Percentiles rank a stretch among this genome's conserved stretches.
phyloP scores from a whole-genome alignment of 2,113 vertebrate genomes.

The Rutilus rutilus region DNA sequence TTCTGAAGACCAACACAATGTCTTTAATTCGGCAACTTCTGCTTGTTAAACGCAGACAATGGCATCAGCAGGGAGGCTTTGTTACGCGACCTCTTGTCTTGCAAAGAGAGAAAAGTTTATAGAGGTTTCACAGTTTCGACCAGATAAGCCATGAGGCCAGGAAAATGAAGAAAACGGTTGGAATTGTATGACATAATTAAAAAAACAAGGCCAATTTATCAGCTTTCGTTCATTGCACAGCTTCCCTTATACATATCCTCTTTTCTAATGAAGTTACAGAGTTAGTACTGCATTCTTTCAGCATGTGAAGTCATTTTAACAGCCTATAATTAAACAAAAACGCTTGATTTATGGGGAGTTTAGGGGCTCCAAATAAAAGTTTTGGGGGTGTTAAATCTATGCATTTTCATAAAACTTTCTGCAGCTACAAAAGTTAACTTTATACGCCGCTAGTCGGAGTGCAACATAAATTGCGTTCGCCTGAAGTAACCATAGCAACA shows the following conservation, averaged over 20 bases:
- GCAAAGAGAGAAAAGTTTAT: conserved; percentile 48
- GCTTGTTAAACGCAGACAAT: conserved; percentile 66
- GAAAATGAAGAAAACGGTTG: background rate
- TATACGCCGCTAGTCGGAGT: background rate
- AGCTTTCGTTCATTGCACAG: background rate
- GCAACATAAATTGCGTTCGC: background rate
- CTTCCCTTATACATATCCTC: background rate
- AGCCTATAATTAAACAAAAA: background rate
- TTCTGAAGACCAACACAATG: background rate
- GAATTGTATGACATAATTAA: background rate
- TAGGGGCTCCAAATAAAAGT: background rate
- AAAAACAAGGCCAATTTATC: background rate
- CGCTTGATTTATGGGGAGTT: background rate
- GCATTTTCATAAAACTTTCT: background rate
- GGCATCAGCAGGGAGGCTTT: conserved; percentile 66
- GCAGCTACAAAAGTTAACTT: background rate
- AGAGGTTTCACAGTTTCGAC: background rate
- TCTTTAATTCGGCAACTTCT: conserved; percentile 56
- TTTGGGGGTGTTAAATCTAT: background rate
- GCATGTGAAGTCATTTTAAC: background rate
- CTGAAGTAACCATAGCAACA: conserved; percentile 1
- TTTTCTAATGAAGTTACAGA: background rate
- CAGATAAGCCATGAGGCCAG: background rate
- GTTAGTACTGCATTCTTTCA: background rate
- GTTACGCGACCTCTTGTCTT: conserved; percentile 63